Evolutionary conservation across 2,888 invertebrate species (phyloP).

Genomic region (Nymphalis urticae): DNA sequence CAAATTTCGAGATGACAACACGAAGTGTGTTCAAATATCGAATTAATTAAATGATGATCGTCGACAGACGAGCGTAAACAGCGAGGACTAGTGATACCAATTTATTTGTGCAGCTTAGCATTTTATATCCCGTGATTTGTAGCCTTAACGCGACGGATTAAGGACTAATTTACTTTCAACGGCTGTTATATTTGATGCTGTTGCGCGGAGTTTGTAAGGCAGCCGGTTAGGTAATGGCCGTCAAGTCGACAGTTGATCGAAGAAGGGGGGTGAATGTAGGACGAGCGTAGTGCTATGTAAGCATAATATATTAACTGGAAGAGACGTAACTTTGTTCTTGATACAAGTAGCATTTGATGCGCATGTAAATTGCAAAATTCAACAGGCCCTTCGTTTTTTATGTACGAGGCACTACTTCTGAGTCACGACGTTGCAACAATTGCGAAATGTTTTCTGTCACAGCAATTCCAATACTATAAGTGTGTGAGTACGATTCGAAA

Average conservation of each 20-base stretch:
- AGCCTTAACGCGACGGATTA: conserved; percentile 52
- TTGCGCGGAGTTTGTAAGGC: conserved; percentile 64
- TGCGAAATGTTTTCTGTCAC: conserved; percentile 19
- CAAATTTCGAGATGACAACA: conserved; percentile 54
- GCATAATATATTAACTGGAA: conserved; percentile 56
- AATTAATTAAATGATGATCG: conserved; percentile 75
- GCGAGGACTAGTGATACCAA: conserved; percentile 60
- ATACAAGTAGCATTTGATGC: conserved; percentile 45
- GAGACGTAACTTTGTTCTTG: conserved; percentile 46
- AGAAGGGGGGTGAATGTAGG: conserved; percentile 78
- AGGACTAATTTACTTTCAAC: conserved; percentile 40
- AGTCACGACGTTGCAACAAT: conserved; percentile 6
- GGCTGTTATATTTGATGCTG: conserved; percentile 44
- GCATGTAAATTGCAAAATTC: conserved; percentile 32
- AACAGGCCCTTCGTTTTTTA: conserved; percentile 22
- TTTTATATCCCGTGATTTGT: conserved; percentile 45
- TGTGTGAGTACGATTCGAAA: conserved; percentile 25
- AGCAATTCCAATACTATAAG: conserved; percentile 19
- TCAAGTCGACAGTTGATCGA: conserved; percentile 71
- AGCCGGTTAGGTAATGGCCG: conserved; percentile 76
- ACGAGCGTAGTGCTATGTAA: conserved; percentile 55
- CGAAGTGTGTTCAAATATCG: conserved; percentile 70
- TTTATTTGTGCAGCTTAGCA: conserved; percentile 47
- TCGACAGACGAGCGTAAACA: conserved; percentile 70
- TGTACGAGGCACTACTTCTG: conserved; percentile 6